A percentile compares a stretch with the other conserved stretches of the same genome.
phyloP scores from a whole-genome alignment of 2,888 invertebrate species.

The Biston stratarius region DNA sequence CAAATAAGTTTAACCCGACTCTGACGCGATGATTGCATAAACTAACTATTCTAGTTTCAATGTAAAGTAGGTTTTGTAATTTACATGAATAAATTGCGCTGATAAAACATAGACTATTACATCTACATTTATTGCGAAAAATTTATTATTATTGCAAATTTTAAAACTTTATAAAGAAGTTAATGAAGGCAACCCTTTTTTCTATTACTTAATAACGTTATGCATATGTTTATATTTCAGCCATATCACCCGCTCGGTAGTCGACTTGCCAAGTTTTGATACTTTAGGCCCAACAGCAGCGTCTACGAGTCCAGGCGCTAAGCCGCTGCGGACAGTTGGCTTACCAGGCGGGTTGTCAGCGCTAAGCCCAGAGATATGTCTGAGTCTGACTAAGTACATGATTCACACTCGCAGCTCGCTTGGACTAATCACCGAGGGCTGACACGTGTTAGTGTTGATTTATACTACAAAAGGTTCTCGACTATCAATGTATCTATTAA shows the following conservation, averaged over 20 bases:
- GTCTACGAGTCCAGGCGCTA: slow-evolving; percentile 23
- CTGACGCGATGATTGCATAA: background rate
- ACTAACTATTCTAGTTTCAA: background rate
- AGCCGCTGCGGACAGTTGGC: slow-evolving; percentile 26
- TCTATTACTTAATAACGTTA: too few species aligned
- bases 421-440: slow-evolving; percentile 37
- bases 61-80: background rate
- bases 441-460: slow-evolving; percentile 12
- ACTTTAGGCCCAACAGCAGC: slow-evolving; percentile 22
- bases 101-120: background rate
- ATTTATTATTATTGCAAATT: too few species aligned
- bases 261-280: slow-evolving; percentile 23
- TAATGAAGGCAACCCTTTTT: too few species aligned
- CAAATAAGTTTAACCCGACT: slow-evolving; percentile 4
- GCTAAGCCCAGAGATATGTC: slow-evolving; percentile 48
- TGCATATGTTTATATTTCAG: background rate
- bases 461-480: background rate
- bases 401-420: slow-evolving; percentile 40
- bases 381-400: slow-evolving; percentile 45
- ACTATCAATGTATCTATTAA: too few species aligned
- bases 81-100: background rate
- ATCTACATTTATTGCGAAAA: too few species aligned
- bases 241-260: background rate
- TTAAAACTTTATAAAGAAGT: too few species aligned
- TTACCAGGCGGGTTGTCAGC: slow-evolving; percentile 40